phyloP scores from a whole-genome alignment of 1,140 invertebrate species.

The Episyrphus balteatus region DNA sequence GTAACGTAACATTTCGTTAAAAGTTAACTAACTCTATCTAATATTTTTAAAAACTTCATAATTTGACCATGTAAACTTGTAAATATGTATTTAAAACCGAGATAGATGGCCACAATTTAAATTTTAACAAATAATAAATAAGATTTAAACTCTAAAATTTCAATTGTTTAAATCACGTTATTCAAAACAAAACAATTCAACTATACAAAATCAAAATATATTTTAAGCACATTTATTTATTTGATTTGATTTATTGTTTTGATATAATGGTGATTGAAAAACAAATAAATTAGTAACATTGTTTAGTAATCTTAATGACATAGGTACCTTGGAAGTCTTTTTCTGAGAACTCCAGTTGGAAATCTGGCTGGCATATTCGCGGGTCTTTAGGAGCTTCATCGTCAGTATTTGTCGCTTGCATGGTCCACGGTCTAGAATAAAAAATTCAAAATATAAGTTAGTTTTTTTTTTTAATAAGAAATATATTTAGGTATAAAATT shows the following conservation, averaged over 20 bases:
- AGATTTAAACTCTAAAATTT: not conserved
- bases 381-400: constrained; percentile 76
- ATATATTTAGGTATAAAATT: no score
- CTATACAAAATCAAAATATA: no score
- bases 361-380: constrained; percentile 54
- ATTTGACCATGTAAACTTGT: not conserved
- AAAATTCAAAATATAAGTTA: not conserved
- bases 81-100: constrained; percentile 9
- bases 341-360: constrained; percentile 68
- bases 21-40: constrained; percentile 10
- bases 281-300: no score
- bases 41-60: not conserved
- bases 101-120: no score
- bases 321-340: constrained; percentile 72
- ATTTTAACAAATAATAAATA: no score
- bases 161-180: not conserved
- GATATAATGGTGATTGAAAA: no score
- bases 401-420: constrained; percentile 49
- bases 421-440: constrained; percentile 45
- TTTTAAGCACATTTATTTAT: no score
- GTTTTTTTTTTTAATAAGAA: no score
- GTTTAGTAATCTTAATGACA: no score
- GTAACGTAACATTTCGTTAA: constrained; percentile 16
- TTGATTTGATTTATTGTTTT: no score
- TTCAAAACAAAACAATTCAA: not conserved